Base-by-base conservation (phyloP, 2,888 invertebrate species). In the Chymomyza fuscimana region DNA sequence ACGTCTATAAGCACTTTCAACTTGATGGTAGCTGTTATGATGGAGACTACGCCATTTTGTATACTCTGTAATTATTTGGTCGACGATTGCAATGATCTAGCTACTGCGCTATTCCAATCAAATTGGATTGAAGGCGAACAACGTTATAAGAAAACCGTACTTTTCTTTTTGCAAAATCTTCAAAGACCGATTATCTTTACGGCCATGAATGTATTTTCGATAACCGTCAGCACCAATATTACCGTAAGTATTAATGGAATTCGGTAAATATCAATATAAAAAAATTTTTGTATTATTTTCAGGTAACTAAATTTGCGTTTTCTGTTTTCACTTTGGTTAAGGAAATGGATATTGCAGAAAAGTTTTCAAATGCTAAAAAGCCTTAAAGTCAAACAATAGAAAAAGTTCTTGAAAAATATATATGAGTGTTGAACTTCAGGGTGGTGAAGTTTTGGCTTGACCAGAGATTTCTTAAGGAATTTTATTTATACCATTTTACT, bases 231-330 rank as follows among this genome's bases (percentile, higher is more conserved):
- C 59, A 73, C 73, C 0, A 79, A 79, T 52, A 68, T 77, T 9
- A 73, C 67, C 58, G 80, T 80, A 59, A 75, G 73, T 19, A 15
- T 16, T 16, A n/a, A 2, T 51, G 16, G 5, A 51, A 5, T 1
- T 15, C 10, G 15, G 1, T 25, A 25, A 25, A 25, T 25, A 4
- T 25, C 4, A 0, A 4, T 25, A 4, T 25, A 1, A 12, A 46
- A 1, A 12, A 46, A 12, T 46, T 12, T 7, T 54, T 54, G 22
- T 9, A 50, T 65, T 54, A 52, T 54, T 74, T 73, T 5, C 72
- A 89, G 90, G 86, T 89, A 19, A 80, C 76, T 1, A 89, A 89
- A 63, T 88, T 87, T 66, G 80, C 89, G 0, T 88, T 89, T 70
- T 87, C 90, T 0, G 79, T 90, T 0, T 88, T 86, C 60, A 89